These are phyloP conservation scores for Hypsibius dujardini DNA, from an alignment of 1,140 invertebrate genomes.

Conservation along the genomic window DNA sequence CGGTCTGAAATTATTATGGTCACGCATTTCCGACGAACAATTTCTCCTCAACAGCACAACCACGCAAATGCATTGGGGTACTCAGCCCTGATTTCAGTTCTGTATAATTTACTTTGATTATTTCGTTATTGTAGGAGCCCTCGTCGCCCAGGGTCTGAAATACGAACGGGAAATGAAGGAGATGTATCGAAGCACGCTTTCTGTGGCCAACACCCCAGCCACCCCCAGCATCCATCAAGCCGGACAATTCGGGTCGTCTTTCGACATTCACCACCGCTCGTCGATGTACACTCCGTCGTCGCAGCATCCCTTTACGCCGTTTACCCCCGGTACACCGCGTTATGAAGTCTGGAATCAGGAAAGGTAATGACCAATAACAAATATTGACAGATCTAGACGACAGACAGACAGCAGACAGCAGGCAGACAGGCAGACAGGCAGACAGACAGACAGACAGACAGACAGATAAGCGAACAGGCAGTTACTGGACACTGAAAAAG, in stretches of 20 bases:
- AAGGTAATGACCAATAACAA: constrained; percentile 19
- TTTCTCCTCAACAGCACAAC: not conserved
- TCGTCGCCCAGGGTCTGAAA: constrained; percentile 83
- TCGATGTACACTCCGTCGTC: constrained; percentile 64
- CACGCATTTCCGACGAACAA: too few relatives aligned
- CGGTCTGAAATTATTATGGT: too few relatives aligned
- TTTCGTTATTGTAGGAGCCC: constrained; percentile 49
- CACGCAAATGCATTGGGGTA: constrained; percentile 16
- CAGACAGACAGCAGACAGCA: too few relatives aligned
- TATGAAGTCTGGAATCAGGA: constrained; percentile 21
- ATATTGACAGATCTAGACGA: too few relatives aligned
- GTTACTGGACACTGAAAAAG: too few relatives aligned
- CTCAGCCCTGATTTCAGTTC: too few relatives aligned
- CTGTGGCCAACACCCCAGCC: not conserved
- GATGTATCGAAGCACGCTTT: constrained; percentile 31
- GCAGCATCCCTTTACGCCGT: constrained; percentile 66
- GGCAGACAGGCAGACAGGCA: too few relatives aligned
- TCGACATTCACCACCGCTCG: constrained; percentile 31
- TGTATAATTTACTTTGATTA: too few relatives aligned
- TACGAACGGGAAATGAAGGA: constrained; percentile 91
- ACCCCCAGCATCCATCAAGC: not conserved
- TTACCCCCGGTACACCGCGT: constrained; percentile 43
- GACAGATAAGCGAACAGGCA: too few relatives aligned
- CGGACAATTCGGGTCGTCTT: constrained; percentile 21
- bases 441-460: too few relatives aligned